Conservation (phyloP, 2,113 vertebrate species). For the Mastomys coucha region DNA sequence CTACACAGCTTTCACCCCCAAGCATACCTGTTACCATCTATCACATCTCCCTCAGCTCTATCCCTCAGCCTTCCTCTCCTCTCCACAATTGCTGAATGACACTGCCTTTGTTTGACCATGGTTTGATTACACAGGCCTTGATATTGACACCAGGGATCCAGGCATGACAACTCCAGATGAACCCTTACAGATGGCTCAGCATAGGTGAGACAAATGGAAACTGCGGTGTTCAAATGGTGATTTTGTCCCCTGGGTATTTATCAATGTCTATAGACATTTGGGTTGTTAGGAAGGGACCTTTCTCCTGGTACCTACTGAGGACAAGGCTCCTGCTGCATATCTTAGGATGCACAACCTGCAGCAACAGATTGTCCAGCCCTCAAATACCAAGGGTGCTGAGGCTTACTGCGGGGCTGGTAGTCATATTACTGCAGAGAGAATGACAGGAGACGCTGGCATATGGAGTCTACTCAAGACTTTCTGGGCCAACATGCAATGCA, state of each 20-base stretch:
- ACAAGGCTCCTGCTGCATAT: not conserved
- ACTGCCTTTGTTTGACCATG: not conserved
- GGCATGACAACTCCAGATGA: too few relatives aligned
- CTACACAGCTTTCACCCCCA: not conserved
- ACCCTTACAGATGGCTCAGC: not conserved
- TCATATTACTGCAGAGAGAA: not conserved
- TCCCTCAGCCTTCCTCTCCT: rapidly evolving
- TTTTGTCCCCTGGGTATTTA: not conserved
- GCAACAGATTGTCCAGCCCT: not conserved
- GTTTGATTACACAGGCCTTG: not conserved
- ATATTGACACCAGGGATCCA: not conserved
- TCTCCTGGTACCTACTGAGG: not conserved
- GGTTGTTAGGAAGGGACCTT: not conserved
- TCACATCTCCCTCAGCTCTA: rapidly evolving
- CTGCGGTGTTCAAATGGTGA: not conserved
- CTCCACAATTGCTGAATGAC: rapidly evolving
- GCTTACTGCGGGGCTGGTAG: not conserved
- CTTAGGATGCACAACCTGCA: rapidly evolving
- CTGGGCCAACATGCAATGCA: not conserved
- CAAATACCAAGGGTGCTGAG: not conserved
- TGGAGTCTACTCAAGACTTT: not conserved
- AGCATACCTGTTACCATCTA: rapidly evolving
- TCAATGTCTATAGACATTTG: not conserved
- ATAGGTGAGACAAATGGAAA: not conserved
- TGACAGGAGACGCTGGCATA: not conserved